Evolutionary conservation across 2,113 vertebrate genomes (phyloP), one percentile per base, ranked within the genome.

Genomic region (Atherinomorus stipes): DNA sequence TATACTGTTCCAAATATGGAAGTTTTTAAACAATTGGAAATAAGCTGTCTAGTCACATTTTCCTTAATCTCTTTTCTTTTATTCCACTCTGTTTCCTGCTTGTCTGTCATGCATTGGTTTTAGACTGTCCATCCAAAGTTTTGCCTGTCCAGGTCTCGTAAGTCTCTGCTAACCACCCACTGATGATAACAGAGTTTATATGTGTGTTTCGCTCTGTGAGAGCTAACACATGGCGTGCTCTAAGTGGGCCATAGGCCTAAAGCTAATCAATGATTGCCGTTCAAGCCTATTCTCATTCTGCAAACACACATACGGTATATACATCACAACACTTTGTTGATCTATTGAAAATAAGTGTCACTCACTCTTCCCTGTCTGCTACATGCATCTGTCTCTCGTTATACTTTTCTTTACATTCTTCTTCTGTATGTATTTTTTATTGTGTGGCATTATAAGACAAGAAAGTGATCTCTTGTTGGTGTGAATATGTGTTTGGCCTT

Each of bases 271-370:
- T 94, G 80, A 71, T 71, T 60, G 78, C 90, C 90, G 86, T 93
- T 94, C 91, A 93, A 86, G 78, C 77, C 88, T 84, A 88, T 93
- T 89, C 88, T 87, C 80, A 85, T 76, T 37, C 68, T 44, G 47
- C 74, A 53, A 64, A 68, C 80, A 80, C 74, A 59, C 60, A 25
- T 45, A 38, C 23, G 42, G n/a, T n/a, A n/a, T 62, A 51, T 66
- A 86, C 89, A 89, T 74, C 76, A 50, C 68, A 64, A 69, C 74
- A 52, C 88, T 93, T 91, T 83, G 67, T 80, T 88, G 85, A 92
- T 93, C 92, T 90, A 93, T 93, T 90, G 83, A 87, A 90, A 88
- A 91, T 85, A 90, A 92, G 88, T 81, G 80, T 74, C 76, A 85
- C 91, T 88, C 75, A 76, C 85, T 85, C 85, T 87, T 73, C 65